Conservation (phyloP, 2,113 vertebrate genomes). For the cattle (Bos taurus) region ARS-UCD2.0 NC_037333.1:91021501-91022000, state of each 20-base stretch:
- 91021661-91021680: not conserved
- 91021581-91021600: too few relatives aligned
- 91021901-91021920: not conserved
- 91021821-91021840: not conserved
- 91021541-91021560: too few relatives aligned
- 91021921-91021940: not conserved
- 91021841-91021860: not conserved
- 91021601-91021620: not conserved
- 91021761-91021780: not conserved
- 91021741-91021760: not conserved
- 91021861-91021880: not conserved
- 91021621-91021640: not conserved
- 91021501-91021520: too few relatives aligned
- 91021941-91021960: not conserved
- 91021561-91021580: too few relatives aligned
- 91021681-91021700: not conserved
- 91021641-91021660: not conserved
- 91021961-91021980: not conserved
- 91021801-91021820: not conserved
- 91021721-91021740: not conserved
- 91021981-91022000: not conserved
- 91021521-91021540: too few relatives aligned
- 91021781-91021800: constrained; percentile 19
- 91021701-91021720: not conserved
- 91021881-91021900: not conserved